Percentiles rank a stretch among this genome's conserved stretches.
Evolutionary conservation across 2,888 invertebrate genomes (phyloP).

Genomic region (Drosophila meridionalis): DNA sequence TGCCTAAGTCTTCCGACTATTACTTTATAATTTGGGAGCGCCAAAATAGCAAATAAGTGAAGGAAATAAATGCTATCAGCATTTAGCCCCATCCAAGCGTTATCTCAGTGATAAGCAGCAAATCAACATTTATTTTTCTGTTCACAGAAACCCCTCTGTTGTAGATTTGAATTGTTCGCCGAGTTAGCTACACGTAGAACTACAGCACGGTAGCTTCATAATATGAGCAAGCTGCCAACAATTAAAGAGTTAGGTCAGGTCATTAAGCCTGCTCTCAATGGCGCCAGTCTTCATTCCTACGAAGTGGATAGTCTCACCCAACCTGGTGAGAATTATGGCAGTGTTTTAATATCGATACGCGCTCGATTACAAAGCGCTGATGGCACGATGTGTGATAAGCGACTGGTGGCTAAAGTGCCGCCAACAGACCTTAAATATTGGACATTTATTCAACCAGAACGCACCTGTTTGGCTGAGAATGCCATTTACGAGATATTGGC

Average conservation of each 20-base stretch:
- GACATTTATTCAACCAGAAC: slow-evolving; percentile 64
- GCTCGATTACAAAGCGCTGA: slow-evolving; percentile 30
- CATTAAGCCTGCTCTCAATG: slow-evolving; percentile 37
- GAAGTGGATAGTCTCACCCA: slow-evolving; percentile 46
- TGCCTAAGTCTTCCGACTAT: background rate
- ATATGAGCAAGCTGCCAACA: slow-evolving; percentile 38
- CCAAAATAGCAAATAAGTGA: background rate
- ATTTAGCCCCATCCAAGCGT: background rate
- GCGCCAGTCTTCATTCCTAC: slow-evolving; percentile 29
- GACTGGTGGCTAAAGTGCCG: slow-evolving; percentile 60
- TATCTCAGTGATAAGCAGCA: slow-evolving; percentile 33
- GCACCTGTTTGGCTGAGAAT: slow-evolving; percentile 61
- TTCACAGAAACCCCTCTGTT: background rate
- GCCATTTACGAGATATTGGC: slow-evolving; percentile 60
- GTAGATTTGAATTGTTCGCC: slow-evolving; percentile 1
- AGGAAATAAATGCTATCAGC: slow-evolving; percentile 7
- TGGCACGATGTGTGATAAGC: slow-evolving; percentile 18
- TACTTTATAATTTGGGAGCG: background rate
- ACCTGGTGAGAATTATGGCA: slow-evolving; percentile 69
- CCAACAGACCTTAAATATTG: slow-evolving; percentile 63
- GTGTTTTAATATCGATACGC: slow-evolving; percentile 52
- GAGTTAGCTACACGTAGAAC: background rate
- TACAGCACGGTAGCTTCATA: background rate
- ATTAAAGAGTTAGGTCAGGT: slow-evolving; percentile 43
- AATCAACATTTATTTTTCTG: background rate